Evolutionary conservation across 2,888 invertebrate species (phyloP), one percentile per base, ranked within the genome.

Genomic region (Noctua comes): DNA sequence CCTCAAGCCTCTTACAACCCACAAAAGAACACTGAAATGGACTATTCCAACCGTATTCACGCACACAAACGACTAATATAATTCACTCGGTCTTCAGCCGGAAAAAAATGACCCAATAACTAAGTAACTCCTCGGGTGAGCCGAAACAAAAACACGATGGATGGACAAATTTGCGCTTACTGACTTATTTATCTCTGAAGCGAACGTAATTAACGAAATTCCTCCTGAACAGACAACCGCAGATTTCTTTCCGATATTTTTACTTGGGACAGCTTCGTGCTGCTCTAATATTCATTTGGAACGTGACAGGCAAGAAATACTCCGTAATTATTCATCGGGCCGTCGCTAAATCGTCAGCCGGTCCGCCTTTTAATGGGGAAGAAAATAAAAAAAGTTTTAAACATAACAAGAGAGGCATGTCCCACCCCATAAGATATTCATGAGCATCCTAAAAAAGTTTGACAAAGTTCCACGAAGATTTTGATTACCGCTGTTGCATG

Each of bases 291-390:
- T 96, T 97, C 96, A 96, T 97, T 97, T 96, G 91, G 89, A 88
- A 91, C 94, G 94, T 96, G 96, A 96, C 96, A 94, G 93, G 95
- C 95, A 95, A 96, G 94, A 97, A 96, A 95, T 95, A 94, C 93
- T 92, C 87, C 84, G 92, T 96, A 97, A 97, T 97, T 96, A 96
- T 96, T 97, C 96, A 96, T 95, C 93, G 93, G 91, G 88, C 89
- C 93, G 94, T 93, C 93, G 94, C 93, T 93, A 95, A 95, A 95
- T 96, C 95, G 95, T 93, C 95, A 94, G 94, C 90, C 90, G 88
- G 88, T 90, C 91, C 92, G 89, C 83, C 93, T 93, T 94, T 95
- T 95, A 95, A 96, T 95, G 94, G 94, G 88, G 92, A 92, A 92
- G 92, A 94, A 95, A 95, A 96, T 94, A 95, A 95, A 95, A 93